phyloP scores from a whole-genome alignment of 2,113 vertebrate species.

The Echinops telfairi region DNA sequence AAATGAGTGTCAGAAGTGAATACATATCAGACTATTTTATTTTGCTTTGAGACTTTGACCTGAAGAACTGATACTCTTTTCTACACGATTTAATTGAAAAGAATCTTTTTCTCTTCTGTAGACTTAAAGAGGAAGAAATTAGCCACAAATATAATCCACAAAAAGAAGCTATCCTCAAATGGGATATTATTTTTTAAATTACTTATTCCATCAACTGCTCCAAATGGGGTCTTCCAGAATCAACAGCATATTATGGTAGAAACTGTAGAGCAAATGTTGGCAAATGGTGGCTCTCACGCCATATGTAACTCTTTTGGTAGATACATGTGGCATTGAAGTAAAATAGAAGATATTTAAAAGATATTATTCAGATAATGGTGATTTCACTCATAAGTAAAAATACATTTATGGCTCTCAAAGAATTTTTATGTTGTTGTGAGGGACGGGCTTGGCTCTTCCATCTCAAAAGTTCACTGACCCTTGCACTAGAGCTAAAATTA shows the following conservation, averaged over 20 bases:
- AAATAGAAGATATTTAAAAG: too few relatives aligned
- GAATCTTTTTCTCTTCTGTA: neutral
- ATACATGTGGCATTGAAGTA: too few relatives aligned
- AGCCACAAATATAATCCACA: neutral
- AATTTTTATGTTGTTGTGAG: too few relatives aligned
- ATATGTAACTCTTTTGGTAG: too few relatives aligned
- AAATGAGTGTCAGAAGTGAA: constrained; percentile 27
- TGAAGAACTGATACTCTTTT: constrained; percentile 2
- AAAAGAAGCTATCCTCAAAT: constrained; percentile 41
- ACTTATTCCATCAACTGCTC: neutral
- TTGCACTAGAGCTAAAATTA: neutral
- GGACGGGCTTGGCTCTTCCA: too few relatives aligned
- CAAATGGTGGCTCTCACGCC: too few relatives aligned
- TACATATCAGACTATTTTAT: neutral
- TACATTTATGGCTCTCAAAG: too few relatives aligned
- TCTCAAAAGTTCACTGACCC: neutral
- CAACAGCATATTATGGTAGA: neutral
- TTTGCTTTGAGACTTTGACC: constrained; percentile 37
- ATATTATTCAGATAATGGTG: too few relatives aligned
- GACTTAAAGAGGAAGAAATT: constrained; percentile 59
- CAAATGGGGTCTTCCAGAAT: neutral
- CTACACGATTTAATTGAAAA: constrained; percentile 45
- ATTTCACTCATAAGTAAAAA: too few relatives aligned
- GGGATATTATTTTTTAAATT: constrained; percentile 12
- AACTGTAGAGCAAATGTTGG: too few relatives aligned